Evolutionary conservation across 2,113 vertebrate species (phyloP).

Genomic region (Synodontis membranacea): DNA sequence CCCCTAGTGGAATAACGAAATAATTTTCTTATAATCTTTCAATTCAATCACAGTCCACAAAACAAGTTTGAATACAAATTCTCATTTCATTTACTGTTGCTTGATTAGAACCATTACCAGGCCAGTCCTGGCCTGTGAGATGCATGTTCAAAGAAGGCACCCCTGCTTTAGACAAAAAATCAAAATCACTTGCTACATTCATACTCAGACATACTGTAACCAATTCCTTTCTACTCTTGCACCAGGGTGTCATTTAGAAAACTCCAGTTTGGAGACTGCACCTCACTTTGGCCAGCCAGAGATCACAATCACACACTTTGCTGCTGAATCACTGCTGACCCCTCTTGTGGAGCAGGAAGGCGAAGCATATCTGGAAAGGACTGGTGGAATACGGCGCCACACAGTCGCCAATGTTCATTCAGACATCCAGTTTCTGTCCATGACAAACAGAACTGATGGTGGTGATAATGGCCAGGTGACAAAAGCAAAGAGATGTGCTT

Average conservation of each 20-base stretch:
- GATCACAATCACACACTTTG: conserved; percentile 64
- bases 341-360: conserved; percentile 91
- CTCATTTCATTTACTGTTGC: neutral
- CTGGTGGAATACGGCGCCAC: conserved; percentile 84
- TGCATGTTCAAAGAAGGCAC: neutral
- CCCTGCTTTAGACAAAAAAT: neutral
- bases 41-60: neutral
- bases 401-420: conserved; percentile 89
- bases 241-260: conserved; percentile 66
- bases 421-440: conserved; percentile 82
- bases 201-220: neutral
- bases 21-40: neutral
- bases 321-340: conserved; percentile 76
- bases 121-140: neutral
- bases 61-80: neutral
- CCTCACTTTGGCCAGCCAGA: conserved; percentile 67
- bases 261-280: conserved; percentile 58
- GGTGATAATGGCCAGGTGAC: conserved; percentile 40
- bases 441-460: conserved; percentile 79
- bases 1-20: neutral
- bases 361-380: conserved; percentile 91
- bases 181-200: neutral
- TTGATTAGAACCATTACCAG: neutral
- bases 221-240: conserved; percentile 36
- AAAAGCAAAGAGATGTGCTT: conserved; percentile 36